These are phyloP conservation scores for Plebejus argus DNA, from an alignment of 2,888 invertebrate species.

Conservation along the genomic window DNA sequence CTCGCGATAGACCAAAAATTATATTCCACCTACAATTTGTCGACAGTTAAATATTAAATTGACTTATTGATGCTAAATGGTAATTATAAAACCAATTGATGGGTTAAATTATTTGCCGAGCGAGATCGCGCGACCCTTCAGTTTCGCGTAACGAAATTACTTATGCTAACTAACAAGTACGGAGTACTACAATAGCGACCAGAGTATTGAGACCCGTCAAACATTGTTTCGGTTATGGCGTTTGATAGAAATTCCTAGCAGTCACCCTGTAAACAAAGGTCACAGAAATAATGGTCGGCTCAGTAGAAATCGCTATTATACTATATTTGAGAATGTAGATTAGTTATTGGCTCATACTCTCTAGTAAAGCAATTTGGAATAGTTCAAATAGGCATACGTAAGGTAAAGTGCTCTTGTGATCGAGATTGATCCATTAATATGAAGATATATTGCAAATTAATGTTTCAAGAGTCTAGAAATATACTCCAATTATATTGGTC, in stretches of 20 bases:
- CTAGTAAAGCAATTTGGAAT: conserved; percentile 69
- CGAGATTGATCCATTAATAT: conserved; percentile 36
- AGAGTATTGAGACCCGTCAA: conserved; percentile 44
- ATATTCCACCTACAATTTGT: conserved; percentile 16
- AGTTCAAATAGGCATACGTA: conserved; percentile 63
- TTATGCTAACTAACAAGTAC: conserved; percentile 64
- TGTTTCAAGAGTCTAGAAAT: conserved; percentile 37
- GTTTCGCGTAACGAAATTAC: conserved; percentile 74
- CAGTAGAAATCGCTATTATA: conserved; percentile 58
- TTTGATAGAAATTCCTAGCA: conserved; percentile 27
- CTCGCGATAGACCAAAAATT: neutral
- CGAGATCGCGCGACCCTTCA: conserved; percentile 70
- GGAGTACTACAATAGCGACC: conserved; percentile 47
- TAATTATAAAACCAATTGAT: conserved; percentile 59
- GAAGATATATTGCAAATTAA: conserved; percentile 32
- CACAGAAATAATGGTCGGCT: conserved; percentile 51
- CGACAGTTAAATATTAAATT: conserved; percentile 22
- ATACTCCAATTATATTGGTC: conserved; percentile 31
- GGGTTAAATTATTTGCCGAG: conserved; percentile 73
- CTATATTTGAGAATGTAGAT: conserved; percentile 74
- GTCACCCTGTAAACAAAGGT: conserved; percentile 48
- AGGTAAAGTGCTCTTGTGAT: conserved; percentile 59
- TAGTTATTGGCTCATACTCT: conserved; percentile 68
- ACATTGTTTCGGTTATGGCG: conserved; percentile 34
- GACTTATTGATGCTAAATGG: conserved; percentile 46